phyloP scores from a whole-genome alignment of 2,888 invertebrate genomes.

The Cerastoderma edule region DNA sequence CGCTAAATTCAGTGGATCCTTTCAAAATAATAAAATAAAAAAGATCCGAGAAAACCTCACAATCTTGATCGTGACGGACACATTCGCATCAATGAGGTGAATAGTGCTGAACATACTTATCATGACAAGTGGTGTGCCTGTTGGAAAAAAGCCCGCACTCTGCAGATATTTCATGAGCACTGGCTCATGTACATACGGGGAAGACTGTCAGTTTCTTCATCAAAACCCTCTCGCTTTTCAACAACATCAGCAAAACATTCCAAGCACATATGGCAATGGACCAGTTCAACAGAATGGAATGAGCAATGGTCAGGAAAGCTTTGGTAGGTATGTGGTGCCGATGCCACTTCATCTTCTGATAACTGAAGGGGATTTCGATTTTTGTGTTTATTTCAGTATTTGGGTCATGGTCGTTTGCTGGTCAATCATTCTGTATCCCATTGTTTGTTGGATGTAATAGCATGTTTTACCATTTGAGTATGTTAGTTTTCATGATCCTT shows the following conservation, averaged over 20 bases:
- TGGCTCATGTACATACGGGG: conserved; percentile 75
- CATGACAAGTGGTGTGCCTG: conserved; percentile 73
- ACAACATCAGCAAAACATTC: conserved; percentile 56
- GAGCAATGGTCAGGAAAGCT: conserved; percentile 59
- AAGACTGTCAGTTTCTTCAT: conserved; percentile 78
- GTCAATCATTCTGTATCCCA: too few species aligned
- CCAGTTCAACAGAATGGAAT: conserved; percentile 57
- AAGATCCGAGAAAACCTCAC: conserved; percentile 17
- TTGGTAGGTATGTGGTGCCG: conserved; percentile 58
- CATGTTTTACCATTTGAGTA: too few species aligned
- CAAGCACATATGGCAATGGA: conserved; percentile 63
- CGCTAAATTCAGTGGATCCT: conserved; percentile 31
- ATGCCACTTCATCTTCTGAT: too few species aligned
- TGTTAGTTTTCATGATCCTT: too few species aligned
- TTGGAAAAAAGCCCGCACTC: conserved; percentile 72
- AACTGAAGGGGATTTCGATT: too few species aligned
- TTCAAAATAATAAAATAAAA: conserved; percentile 49
- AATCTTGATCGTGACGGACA: conserved; percentile 12
- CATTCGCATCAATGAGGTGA: conserved; percentile 23
- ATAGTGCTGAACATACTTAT: conserved; percentile 45
- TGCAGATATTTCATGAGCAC: conserved; percentile 76
- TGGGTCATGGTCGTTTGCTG: conserved; percentile 20
- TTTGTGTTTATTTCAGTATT: background rate
- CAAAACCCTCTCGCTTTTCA: conserved; percentile 68
- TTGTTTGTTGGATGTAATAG: too few species aligned